Conservation (phyloP, 2,797 vertebrate species). For the Platalea minor region DNA sequence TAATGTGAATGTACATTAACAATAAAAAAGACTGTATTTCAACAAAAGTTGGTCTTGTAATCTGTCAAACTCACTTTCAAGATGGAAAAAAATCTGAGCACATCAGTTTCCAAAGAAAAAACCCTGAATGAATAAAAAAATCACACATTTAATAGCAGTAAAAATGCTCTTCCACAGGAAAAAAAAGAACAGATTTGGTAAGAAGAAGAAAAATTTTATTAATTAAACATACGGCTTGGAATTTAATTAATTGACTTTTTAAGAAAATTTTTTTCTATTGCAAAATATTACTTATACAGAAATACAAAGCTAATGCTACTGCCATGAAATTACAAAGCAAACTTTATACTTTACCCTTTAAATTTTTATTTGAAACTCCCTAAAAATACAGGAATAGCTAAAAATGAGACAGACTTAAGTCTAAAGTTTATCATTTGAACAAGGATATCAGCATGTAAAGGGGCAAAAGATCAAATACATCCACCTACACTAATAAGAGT, state of each 20-base stretch:
- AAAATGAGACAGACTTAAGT: background rate
- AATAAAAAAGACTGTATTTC: constrained; percentile 5
- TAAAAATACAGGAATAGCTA: background rate
- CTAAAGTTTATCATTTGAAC: background rate
- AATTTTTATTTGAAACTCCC: background rate
- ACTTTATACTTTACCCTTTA: background rate
- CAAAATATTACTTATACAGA: background rate
- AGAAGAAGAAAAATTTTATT: background rate
- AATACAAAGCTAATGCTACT: background rate
- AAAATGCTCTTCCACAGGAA: background rate
- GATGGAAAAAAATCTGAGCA: background rate
- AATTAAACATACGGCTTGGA: background rate
- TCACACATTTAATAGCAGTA: background rate
- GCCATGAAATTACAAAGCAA: background rate
- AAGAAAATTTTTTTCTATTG: background rate
- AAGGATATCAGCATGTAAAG: background rate
- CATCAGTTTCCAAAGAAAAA: background rate
- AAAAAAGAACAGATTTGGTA: background rate
- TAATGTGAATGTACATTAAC: background rate
- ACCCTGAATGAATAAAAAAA: background rate
- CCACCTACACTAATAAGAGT: background rate
- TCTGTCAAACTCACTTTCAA: background rate
- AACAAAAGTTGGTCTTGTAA: background rate
- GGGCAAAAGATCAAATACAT: background rate
- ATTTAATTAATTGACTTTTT: background rate